Conservation (phyloP, 2,113 vertebrate species). For the Esox niger region DNA sequence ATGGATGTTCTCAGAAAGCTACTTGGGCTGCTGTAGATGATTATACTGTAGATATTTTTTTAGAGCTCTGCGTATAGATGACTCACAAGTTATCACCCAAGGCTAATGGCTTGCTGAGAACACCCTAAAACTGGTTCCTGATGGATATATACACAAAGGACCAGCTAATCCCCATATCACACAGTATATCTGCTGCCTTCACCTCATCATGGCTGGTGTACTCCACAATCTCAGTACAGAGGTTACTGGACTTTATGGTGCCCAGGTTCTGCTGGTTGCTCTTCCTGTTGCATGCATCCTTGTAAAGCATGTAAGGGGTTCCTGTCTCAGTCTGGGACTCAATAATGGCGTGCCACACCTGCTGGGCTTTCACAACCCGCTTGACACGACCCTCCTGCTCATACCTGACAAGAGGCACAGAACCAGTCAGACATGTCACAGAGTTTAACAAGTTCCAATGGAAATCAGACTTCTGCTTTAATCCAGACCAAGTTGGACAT, state of each 20-base stretch:
- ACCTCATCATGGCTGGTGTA: slow-evolving; percentile 95
- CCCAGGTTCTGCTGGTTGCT: slow-evolving; percentile 98
- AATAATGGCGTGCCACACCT: slow-evolving; percentile 93
- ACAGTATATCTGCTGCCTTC: neutral
- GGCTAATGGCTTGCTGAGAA: too few species aligned
- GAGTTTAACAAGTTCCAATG: too few species aligned
- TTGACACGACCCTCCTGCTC: slow-evolving; percentile 84
- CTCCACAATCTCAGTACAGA: slow-evolving; percentile 94
- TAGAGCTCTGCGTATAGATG: too few species aligned
- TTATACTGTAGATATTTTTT: too few species aligned
- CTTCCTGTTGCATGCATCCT: slow-evolving; percentile 94
- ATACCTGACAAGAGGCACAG: slow-evolving; percentile 73
- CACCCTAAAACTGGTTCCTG: too few species aligned
- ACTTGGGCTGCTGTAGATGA: too few species aligned
- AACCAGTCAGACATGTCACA: neutral
- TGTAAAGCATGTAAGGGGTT: slow-evolving; percentile 96
- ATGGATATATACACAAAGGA: too few species aligned
- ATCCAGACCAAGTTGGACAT: too few species aligned
- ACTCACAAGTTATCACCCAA: too few species aligned
- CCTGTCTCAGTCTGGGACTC: slow-evolving; percentile 97
- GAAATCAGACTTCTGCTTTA: too few species aligned
- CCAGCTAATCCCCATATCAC: too few species aligned
- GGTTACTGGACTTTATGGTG: slow-evolving; percentile 95
- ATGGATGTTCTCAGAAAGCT: neutral
- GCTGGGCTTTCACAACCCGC: slow-evolving; percentile 91